Conservation (phyloP, 2,888 invertebrate species). For the Orgyia antiqua region DNA sequence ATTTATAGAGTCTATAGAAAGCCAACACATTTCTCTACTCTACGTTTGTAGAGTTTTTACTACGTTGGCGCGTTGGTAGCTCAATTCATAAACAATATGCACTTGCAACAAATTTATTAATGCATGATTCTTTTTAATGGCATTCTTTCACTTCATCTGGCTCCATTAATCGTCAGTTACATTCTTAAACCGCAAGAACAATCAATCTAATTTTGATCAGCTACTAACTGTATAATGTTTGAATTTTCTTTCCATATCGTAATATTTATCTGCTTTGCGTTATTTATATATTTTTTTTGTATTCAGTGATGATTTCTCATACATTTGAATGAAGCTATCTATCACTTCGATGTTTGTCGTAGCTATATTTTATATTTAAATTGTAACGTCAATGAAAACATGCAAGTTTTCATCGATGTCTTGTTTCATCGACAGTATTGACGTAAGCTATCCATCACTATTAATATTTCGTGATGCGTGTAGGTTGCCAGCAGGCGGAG, state of each 20-base stretch:
- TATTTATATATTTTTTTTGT: too few relatives aligned
- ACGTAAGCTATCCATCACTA: conserved; percentile 47
- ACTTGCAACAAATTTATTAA: conserved; percentile 29
- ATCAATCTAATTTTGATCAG: conserved; percentile 21
- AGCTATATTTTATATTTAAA: not conserved
- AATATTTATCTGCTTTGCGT: too few relatives aligned
- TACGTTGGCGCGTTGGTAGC: conserved; percentile 17
- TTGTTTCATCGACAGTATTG: conserved; percentile 26
- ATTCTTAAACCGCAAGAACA: conserved; percentile 21
- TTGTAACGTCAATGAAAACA: not conserved
- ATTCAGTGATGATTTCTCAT: too few relatives aligned
- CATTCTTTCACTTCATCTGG: conserved; percentile 30
- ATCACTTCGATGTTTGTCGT: too few relatives aligned
- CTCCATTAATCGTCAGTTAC: conserved; percentile 25
- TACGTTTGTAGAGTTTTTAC: conserved; percentile 16
- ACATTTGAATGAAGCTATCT: too few relatives aligned
- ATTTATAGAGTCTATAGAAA: conserved; percentile 14
- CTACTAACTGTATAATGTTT: too few relatives aligned
- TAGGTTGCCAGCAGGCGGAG: conserved; percentile 62
- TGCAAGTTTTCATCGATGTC: not conserved
- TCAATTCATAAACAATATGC: conserved; percentile 32
- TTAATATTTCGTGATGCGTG: conserved; percentile 45
- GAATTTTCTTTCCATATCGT: too few relatives aligned
- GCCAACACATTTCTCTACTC: conserved; percentile 15
- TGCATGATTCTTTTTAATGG: conserved; percentile 26